These are phyloP conservation scores for Eulemur macaco DNA, from an alignment of 2,113 vertebrate species.

Conservation along the genomic window DNA sequence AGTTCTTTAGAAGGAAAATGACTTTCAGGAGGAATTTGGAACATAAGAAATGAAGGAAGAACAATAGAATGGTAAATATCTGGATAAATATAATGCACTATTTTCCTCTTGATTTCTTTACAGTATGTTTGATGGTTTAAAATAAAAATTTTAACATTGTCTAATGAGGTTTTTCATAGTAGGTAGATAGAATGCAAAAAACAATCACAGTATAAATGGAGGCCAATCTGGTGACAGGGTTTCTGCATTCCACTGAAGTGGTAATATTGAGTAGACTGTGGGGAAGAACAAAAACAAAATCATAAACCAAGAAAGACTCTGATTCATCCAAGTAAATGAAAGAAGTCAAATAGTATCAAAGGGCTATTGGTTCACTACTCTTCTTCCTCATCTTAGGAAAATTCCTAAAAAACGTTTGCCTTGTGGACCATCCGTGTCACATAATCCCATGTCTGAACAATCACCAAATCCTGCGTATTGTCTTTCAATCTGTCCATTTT, in stretches of 20 bases:
- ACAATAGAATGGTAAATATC: neutral
- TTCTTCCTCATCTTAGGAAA: neutral
- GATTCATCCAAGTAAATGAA: neutral
- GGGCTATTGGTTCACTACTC: neutral
- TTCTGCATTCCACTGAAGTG: neutral
- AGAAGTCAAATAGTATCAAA: neutral
- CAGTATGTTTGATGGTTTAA: neutral
- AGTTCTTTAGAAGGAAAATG: neutral
- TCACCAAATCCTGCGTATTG: neutral
- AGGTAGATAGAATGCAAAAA: neutral
- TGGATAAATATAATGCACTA: neutral
- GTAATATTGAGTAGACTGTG: neutral
- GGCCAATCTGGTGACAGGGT: neutral
- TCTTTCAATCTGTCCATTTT: neutral
- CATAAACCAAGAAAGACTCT: neutral
- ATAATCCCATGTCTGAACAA: neutral
- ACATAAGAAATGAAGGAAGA: neutral
- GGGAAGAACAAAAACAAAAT: neutral
- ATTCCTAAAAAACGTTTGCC: neutral
- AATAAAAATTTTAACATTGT: neutral
- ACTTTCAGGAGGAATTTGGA: neutral
- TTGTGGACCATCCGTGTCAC: neutral
- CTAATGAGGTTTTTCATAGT: neutral
- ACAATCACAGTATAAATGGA: neutral
- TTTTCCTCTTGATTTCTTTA: constrained; percentile 1